Evolutionary conservation across 2,113 vertebrate species (phyloP).

Genomic region (Aldabrachelys gigantea): DNA sequence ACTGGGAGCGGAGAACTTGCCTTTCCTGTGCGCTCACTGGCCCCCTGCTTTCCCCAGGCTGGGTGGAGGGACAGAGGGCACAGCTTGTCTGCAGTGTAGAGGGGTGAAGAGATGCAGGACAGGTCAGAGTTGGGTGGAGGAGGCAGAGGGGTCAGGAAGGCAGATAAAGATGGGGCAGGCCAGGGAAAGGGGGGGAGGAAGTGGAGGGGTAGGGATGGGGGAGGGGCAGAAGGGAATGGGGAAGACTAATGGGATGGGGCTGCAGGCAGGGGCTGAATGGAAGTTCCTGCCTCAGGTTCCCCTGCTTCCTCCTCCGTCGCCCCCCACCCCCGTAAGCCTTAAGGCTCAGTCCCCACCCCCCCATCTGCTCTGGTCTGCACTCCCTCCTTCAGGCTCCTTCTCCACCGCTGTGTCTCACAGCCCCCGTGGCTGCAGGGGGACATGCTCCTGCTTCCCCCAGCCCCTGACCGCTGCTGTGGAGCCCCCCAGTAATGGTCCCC

Average conservation of each 20-base stretch:
- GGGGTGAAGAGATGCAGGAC: too few relatives aligned
- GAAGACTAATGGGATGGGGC: background rate
- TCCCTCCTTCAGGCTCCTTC: background rate
- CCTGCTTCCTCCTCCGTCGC: background rate
- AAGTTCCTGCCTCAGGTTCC: background rate
- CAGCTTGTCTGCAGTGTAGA: background rate
- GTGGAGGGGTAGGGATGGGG: too few relatives aligned
- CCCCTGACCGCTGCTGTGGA: background rate
- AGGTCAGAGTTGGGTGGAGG: too few relatives aligned
- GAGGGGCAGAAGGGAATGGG: too few relatives aligned
- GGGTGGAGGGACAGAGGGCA: too few relatives aligned
- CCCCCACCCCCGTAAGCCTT: too few relatives aligned
- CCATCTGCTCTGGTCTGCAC: background rate
- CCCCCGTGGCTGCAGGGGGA: background rate
- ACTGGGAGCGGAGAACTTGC: too few relatives aligned
- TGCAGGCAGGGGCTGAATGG: background rate
- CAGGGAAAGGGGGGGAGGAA: background rate
- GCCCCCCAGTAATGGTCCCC: too few relatives aligned
- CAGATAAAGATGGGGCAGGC: background rate
- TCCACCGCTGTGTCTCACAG: background rate
- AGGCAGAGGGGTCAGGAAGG: too few relatives aligned
- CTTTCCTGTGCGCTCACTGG: background rate
- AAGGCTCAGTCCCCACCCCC: too few relatives aligned
- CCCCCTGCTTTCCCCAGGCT: background rate
- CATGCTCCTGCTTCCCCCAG: background rate